These are phyloP conservation scores for Coelopa pilipes DNA, from an alignment of 2,888 invertebrate species.

Conservation along the genomic window DNA sequence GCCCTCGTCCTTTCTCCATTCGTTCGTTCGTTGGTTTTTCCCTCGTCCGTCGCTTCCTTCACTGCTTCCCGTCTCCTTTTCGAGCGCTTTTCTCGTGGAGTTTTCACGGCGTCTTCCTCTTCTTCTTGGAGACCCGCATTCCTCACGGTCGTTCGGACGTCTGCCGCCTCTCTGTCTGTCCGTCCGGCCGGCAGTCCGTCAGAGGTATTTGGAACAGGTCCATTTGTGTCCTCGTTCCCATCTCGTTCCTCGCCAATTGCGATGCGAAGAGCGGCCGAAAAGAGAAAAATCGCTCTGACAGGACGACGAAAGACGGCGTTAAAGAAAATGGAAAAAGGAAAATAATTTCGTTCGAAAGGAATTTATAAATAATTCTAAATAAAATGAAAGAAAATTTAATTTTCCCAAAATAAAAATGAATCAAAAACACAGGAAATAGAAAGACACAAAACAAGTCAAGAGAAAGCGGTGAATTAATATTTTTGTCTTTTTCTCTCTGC, in stretches of 20 bases:
- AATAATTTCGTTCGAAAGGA: too few species aligned
- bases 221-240: too few species aligned
- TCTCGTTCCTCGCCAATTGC: too few species aligned
- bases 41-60: conserved; percentile 1
- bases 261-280: too few species aligned
- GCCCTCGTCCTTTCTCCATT: background rate
- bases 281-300: too few species aligned
- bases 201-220: background rate
- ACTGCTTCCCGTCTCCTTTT: background rate
- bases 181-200: background rate
- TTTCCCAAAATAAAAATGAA: too few species aligned
- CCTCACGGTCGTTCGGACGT: background rate
- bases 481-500: background rate
- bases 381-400: too few species aligned
- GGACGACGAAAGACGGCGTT: too few species aligned
- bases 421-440: background rate
- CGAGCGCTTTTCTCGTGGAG: too few species aligned
- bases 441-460: background rate
- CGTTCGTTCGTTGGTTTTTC: background rate
- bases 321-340: too few species aligned
- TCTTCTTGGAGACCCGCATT: background rate
- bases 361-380: too few species aligned
- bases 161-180: background rate
- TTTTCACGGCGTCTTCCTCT: too few species aligned
- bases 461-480: background rate